Base-by-base conservation (phyloP, 2,113 vertebrate species). In the Hippocampus zosterae region DNA sequence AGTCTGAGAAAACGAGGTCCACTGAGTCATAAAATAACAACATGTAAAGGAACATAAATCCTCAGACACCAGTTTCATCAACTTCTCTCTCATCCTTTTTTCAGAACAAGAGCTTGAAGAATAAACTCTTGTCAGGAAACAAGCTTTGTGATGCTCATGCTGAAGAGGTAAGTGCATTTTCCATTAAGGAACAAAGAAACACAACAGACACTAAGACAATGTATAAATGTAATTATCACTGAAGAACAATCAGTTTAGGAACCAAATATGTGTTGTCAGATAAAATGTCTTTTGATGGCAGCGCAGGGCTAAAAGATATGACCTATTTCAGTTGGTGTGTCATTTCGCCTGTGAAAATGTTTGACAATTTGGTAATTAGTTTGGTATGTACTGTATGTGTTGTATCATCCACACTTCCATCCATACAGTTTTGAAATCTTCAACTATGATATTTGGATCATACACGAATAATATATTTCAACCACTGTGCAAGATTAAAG, bases 61-160 rank as follows among this genome's bases (percentile, higher is more conserved):
- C 63, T 13, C 23, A 53, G 18, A 72, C 21, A 68, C 40, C 27
- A 55, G 72, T 72, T 25, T 18, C 52, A 72, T 81, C 59, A 61
- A 81, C 0, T 71, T 78, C 74, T 40, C 70, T 71, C 25, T 70
- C n/a, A 65, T 41, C 79, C 53, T 65, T 70, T 84, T 84, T 75
- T 65, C 89, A 99, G 97, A 98, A 99, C 90, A 99, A 99, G 94
- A 98, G 97, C 89, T 89, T 99, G 90, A 99, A 98, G 92, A 98
- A 88, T 69, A 99, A 99, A 85, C 94, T 99, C 2, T 89, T 98
- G 65, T 98, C 96, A 3, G 97, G 97, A 85, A 94, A 91, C 87
- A 99, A 98, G 85, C 92, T 97, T 33, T 98, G 97, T 81, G 96
- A 97, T 7, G 93, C 96, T 74, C 96, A 95, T 5, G 94, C 96